Evolutionary conservation across 1,140 invertebrate genomes (phyloP), one percentile per base, ranked within the genome.

Genomic region (Littorina saxatilis): DNA sequence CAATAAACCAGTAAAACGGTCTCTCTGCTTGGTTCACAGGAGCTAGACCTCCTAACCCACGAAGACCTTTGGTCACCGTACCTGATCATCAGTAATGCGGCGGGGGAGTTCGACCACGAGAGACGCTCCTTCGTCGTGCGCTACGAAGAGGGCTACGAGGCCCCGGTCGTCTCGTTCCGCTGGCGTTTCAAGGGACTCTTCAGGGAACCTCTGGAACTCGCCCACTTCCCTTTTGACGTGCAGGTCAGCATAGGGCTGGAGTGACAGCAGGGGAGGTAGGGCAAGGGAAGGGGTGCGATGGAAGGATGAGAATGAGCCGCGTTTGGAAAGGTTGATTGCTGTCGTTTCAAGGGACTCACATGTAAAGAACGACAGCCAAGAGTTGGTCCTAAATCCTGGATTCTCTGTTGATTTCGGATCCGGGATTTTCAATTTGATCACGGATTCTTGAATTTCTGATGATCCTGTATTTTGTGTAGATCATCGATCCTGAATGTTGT

Each of bases 181-280:
- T 88, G 90, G 87, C 83, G 86, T 52, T 86, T 91, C 39, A 87
- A 87, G 74, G 90, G 89, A 32, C 81, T 86, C 63, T 91, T 91
- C 79, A 84, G 85, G 58, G 88, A 91, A 81, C 87, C 81, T 77
- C 68, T 91, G 32, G 89, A 90, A 76, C 79, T 91, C 35, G 79
- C 90, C 78, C 88, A 91, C 82, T 91, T 91, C 78, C 90, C 91
- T 32, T 86, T 91, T 35, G 91, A 91, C 85, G 89, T 91, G 9
- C 90, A 91, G 87, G 90, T 90, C 43, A 32, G 40, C 43, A 63
- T 29, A 5, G 35, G 52, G 27, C 27, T 15, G 58, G 2, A n/a
- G 27, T n/a, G 40, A 17, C n/a, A 13, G 76, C 9, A 70, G 37
- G 68, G 68, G 68, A 4, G 23, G 40, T 0, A 29, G n/a, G 39